A percentile compares a stretch with the other conserved stretches of the same genome.
Conservation (phyloP, 2,888 invertebrate species). For the Melanchra persicariae region DNA sequence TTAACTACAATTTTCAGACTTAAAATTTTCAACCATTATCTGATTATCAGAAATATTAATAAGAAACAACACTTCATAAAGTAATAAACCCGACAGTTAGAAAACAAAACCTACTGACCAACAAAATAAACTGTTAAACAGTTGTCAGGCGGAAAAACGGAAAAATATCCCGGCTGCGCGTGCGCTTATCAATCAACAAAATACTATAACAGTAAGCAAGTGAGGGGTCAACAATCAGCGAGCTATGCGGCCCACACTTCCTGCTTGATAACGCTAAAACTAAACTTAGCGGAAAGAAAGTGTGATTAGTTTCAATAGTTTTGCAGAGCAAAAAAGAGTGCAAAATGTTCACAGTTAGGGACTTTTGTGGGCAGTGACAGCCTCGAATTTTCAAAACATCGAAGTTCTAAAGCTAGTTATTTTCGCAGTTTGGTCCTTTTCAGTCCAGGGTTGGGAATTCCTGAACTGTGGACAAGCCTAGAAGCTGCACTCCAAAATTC, state of each 20-base stretch:
- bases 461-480: too few species aligned
- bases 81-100: neutral
- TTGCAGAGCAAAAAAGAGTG: neutral
- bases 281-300: conserved; percentile 24
- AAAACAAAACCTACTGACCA: neutral
- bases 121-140: neutral
- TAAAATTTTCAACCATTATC: too few species aligned
- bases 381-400: too few species aligned
- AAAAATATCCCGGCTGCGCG: conserved; percentile 14
- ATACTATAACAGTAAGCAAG: conserved; percentile 41
- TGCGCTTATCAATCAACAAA: conserved; percentile 53
- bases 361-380: too few species aligned
- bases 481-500: too few species aligned
- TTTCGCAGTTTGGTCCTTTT: neutral
- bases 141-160: conserved; percentile 42
- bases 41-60: too few species aligned
- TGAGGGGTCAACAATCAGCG: conserved; percentile 41
- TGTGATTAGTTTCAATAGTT: neutral
- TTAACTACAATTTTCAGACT: too few species aligned
- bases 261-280: conserved; percentile 42
- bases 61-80: too few species aligned
- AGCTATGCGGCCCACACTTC: conserved; percentile 45
- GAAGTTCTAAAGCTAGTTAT: too few species aligned
- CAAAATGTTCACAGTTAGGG: too few species aligned
- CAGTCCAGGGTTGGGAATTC: neutral